Percentiles rank a stretch among this genome's conserved stretches.
Evolutionary conservation across 2,888 invertebrate genomes (phyloP).

Genomic region (Taenaris catops): DNA sequence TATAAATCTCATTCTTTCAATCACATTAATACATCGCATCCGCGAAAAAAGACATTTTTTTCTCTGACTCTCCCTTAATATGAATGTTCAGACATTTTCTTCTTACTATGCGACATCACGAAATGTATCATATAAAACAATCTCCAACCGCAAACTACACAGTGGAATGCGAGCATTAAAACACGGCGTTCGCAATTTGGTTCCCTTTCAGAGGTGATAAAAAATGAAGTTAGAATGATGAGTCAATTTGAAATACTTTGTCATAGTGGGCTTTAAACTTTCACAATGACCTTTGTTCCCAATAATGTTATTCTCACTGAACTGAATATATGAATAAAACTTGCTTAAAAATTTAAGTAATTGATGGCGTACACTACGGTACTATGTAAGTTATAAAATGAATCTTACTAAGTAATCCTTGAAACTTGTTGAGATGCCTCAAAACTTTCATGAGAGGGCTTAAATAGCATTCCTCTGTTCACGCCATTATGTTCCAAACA

Average conservation of each 20-base stretch:
- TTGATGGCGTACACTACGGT: constrained; percentile 11
- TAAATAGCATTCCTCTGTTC: constrained; percentile 51
- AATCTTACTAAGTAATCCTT: constrained; percentile 37
- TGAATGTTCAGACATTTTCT: no score
- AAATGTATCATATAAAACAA: no score
- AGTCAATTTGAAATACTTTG: constrained; percentile 1
- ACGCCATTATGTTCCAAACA: constrained; percentile 28
- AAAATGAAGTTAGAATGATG: constrained; percentile 7
- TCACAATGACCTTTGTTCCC: neutral
- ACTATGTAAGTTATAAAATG: constrained; percentile 38
- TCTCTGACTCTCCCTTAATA: no score
- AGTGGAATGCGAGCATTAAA: no score
- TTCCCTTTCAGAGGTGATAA: neutral
- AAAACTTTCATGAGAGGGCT: constrained; percentile 43
- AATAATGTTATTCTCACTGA: no score
- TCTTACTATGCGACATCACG: no score
- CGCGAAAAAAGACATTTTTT: no score
- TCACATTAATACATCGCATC: no score
- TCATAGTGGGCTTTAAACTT: neutral
- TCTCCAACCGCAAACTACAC: no score
- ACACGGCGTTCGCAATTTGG: neutral
- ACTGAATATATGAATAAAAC: neutral
- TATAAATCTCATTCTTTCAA: no score
- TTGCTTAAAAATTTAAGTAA: constrained; percentile 5
- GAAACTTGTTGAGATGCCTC: constrained; percentile 50